Conservation (phyloP, 35 echinoderm and acorn worm genomes). For the Apostichopus japonicus region DNA sequence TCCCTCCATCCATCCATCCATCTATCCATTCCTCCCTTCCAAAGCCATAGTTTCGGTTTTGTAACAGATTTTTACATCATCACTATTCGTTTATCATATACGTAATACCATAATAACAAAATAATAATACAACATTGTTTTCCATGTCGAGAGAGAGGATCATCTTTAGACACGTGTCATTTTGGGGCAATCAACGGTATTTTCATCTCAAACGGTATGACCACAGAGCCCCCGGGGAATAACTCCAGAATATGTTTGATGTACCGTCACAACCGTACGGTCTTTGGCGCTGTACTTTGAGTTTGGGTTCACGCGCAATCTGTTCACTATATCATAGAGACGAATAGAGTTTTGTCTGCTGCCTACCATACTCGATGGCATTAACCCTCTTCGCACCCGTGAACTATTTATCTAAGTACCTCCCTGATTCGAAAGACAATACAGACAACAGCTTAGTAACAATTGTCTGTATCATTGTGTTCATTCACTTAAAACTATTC, state of each 20-base stretch:
- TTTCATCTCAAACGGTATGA: conserved; percentile 37
- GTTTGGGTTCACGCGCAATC: background rate
- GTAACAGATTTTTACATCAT: no score
- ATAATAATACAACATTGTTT: background rate
- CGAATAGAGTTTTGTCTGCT: background rate
- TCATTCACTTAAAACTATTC: no score
- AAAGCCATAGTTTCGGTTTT: no score
- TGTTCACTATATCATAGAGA: background rate
- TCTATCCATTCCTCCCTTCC: no score
- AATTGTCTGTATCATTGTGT: no score
- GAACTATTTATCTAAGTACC: background rate
- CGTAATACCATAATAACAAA: no score
- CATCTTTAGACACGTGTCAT: conserved; percentile 12
- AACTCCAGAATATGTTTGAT: conserved; percentile 20
- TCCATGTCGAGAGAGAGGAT: background rate
- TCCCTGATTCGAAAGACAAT: background rate
- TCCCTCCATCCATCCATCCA: no score
- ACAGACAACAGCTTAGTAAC: no score
- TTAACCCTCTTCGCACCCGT: background rate
- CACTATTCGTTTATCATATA: no score
- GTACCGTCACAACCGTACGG: background rate
- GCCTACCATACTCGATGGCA: background rate
- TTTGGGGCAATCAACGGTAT: conserved; percentile 31
- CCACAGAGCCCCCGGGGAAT: conserved; percentile 35
- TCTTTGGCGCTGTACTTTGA: background rate